Evolutionary conservation across 1,140 invertebrate genomes (phyloP).

Genomic region (Saccostrea cuccullata): DNA sequence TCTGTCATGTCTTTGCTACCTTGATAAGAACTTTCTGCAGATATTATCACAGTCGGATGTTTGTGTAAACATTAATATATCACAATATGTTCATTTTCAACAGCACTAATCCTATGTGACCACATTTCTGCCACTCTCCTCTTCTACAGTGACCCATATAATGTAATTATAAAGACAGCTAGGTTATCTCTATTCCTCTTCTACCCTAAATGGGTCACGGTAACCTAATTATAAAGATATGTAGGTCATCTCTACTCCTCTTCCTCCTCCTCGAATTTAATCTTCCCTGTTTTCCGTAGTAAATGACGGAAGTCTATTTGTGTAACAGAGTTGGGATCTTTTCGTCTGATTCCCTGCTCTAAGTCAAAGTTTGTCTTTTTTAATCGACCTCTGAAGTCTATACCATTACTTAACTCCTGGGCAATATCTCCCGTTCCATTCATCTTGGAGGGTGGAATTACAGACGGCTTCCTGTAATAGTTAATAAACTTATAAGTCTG

Average conservation of each 20-base stretch:
- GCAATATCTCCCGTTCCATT: not conserved
- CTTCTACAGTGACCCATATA: not conserved
- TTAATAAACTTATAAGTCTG: constrained; percentile 22
- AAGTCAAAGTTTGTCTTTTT: constrained; percentile 62
- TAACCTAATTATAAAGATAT: not conserved
- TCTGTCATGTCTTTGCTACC: not conserved
- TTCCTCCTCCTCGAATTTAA: constrained; percentile 3
- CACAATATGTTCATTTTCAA: constrained; percentile 2
- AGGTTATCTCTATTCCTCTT: not conserved
- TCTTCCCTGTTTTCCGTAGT: constrained; percentile 55
- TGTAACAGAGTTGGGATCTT: constrained; percentile 39
- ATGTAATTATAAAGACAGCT: no score
- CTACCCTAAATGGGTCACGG: no score
- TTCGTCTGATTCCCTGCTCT: constrained; percentile 43
- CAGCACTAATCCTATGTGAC: not conserved
- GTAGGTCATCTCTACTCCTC: not conserved
- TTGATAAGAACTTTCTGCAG: not conserved
- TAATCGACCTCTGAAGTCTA: constrained; percentile 54
- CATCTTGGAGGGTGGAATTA: constrained; percentile 30
- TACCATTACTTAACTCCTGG: constrained; percentile 33
- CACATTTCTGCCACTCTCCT: not conserved
- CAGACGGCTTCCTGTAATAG: constrained; percentile 33
- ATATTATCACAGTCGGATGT: constrained; percentile 23
- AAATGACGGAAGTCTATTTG: constrained; percentile 63
- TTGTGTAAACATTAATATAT: constrained; percentile 21